Evolutionary conservation across 2,888 invertebrate species (phyloP), one percentile per base, ranked within the genome.

Genomic region (Drosophila tanythrix): DNA sequence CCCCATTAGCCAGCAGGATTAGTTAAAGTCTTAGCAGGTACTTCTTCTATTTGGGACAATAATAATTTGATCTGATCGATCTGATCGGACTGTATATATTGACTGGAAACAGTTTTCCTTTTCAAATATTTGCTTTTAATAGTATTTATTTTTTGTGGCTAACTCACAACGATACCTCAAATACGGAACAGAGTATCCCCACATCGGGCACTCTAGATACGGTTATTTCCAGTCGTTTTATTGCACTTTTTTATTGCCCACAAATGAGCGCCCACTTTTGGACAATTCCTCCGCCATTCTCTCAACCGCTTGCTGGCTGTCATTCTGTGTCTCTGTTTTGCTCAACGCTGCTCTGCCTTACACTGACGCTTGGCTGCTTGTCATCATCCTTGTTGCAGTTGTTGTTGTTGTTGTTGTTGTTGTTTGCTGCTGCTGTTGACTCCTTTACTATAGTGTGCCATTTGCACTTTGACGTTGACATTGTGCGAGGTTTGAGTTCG

Each of bases 381-480:
- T 65, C 68, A 67, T 60, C 70, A 46, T 25, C 46, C 46, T 46
- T 46, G 46, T 25, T 46, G 46, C 46, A 8, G 7, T 3, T 21
- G 3, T 6, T 21, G n/a, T 13, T 43, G 10, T 10, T 40, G 13
- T n/a, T 40, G 10, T 65, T 70, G 62, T 68, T 67, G 58, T n/a
- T 59, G 65, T 35, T 64, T 21, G 33, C 21, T 68, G 38, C 11
- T 61, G n/a, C 51, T 79, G 66, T 74, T 63, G 79, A 75, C 87
- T 79, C 68, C 70, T 80, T 78, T 87, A 60, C 87, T 74, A 15
- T 21, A 46, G 83, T 86, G 86, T 88, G 84, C 80, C 89, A 90
- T 87, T 86, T 89, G 86, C 90, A 84, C 88, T 88, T 89, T 85
- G 88, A 88, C 88, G 90, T 84, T 89, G 89, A 87, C 85, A 82